Evolutionary conservation across 2,797 vertebrate species (phyloP).

Genomic region (Yasuhikotakia modesta): DNA sequence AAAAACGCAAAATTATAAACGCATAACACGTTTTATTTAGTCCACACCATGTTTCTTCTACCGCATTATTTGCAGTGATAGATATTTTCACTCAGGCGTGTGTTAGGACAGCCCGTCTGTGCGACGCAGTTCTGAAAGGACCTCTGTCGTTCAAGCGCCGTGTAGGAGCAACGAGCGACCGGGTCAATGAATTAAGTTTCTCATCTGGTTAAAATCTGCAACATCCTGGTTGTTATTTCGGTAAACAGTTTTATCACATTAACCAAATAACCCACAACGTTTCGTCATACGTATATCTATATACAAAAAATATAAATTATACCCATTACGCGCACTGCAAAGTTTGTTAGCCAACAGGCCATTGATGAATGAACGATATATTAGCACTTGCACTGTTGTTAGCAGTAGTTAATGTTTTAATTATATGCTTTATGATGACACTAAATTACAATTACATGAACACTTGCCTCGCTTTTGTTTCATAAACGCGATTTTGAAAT

Average conservation of each 20-base stretch:
- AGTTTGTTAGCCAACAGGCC: constrained; percentile 38
- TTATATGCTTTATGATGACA: not conserved
- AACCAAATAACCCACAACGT: not conserved
- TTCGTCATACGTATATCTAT: constrained; percentile 43
- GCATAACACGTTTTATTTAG: too few relatives aligned
- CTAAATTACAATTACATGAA: not conserved
- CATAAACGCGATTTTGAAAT: not conserved
- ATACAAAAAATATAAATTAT: not conserved
- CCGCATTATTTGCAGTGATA: not conserved
- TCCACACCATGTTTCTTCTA: too few relatives aligned
- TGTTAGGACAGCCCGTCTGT: not conserved
- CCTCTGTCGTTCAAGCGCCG: constrained; percentile 48
- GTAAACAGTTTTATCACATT: constrained; percentile 66
- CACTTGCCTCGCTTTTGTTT: not conserved
- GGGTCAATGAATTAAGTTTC: constrained; percentile 27
- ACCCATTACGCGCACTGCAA: not conserved
- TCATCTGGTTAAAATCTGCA: constrained; percentile 72
- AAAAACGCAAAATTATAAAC: too few relatives aligned
- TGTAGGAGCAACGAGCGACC: constrained; percentile 41
- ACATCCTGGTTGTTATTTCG: constrained; percentile 68
- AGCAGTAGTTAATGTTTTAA: not conserved
- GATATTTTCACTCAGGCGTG: constrained; percentile 47
- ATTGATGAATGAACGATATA: constrained; percentile 37
- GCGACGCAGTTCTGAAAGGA: constrained; percentile 22
- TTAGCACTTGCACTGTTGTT: not conserved